Evolutionary conservation across 1,140 invertebrate genomes (phyloP), one percentile per base, ranked within the genome.

Genomic region (Colletes latitarsis): DNA sequence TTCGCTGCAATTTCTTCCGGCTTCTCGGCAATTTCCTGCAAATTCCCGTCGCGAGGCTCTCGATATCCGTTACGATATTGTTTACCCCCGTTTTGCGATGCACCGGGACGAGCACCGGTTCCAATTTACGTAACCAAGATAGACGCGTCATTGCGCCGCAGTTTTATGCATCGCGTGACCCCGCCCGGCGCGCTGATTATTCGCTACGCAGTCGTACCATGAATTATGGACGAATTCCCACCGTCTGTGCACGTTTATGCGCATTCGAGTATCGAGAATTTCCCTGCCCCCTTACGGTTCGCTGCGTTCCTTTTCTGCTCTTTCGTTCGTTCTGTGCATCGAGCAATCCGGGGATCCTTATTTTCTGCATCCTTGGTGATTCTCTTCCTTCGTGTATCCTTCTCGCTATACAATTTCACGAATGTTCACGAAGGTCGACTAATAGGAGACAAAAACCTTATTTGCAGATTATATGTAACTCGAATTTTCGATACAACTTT

Each of bases 161-260:
- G 46, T 71, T 80, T 72, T 60, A 60, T 82, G 82, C 66, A 83
- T 49, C 60, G 72, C 67, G 73, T 77, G 72, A 75, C 66, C 75
- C 72, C 78, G 66, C 53, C 62, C 55, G 63, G 19, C 30, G 52
- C 43, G 58, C 69, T 78, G 81, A 84, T 75, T 73, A 62, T 82
- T 77, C 66, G 64, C 63, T 17, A 41, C 73, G 71, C 67, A 75
- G 76, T 81, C 53, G 57, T 55, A 82, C 30, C 57, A 82, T 84
- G 82, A 84, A 84, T 82, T 82, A 84, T 82, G 74, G 69, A 84
- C 82, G 53, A 64, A 60, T 71, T 43, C 62, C 12, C 72, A 57
- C 60, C 75, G 19, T 64, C 67, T 82, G 53, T 43, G 53, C 60
- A 57, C 46, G 60, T 82, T 69, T 57, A 57, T 57, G 73, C 77